phyloP scores from a whole-genome alignment of 2,888 invertebrate genomes.

The Metacarcinus magister region DNA sequence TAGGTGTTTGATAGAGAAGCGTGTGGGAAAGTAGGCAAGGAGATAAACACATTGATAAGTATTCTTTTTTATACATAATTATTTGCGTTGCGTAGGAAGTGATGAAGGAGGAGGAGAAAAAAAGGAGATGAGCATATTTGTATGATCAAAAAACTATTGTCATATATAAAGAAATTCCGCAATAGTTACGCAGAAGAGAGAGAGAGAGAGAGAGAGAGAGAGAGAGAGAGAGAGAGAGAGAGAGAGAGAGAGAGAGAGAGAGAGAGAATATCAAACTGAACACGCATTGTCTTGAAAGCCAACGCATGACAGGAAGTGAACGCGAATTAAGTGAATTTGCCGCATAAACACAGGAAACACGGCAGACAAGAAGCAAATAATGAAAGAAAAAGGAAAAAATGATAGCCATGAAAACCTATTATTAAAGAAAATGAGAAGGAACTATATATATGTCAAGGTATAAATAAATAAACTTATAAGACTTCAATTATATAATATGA shows the following conservation, averaged over 20 bases:
- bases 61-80: no score
- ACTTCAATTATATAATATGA: background rate
- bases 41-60: no score
- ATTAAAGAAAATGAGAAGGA: background rate
- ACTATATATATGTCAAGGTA: background rate
- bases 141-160: no score
- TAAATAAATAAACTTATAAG: background rate
- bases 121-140: no score
- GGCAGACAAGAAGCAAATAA: conserved; percentile 5
- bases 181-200: background rate
- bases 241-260: conserved; percentile 51
- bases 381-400: background rate
- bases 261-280: background rate
- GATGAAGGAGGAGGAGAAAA: no score
- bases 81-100: no score
- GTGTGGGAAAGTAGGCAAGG: no score
- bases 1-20: no score
- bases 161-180: no score
- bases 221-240: conserved; percentile 38
- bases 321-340: background rate
- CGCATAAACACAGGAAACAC: background rate
- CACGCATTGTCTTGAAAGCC: background rate
- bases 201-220: conserved; percentile 39
- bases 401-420: background rate
- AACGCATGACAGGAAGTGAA: background rate